phyloP scores from a whole-genome alignment of 2,113 vertebrate species.

The Hemibagrus wyckioides region DNA sequence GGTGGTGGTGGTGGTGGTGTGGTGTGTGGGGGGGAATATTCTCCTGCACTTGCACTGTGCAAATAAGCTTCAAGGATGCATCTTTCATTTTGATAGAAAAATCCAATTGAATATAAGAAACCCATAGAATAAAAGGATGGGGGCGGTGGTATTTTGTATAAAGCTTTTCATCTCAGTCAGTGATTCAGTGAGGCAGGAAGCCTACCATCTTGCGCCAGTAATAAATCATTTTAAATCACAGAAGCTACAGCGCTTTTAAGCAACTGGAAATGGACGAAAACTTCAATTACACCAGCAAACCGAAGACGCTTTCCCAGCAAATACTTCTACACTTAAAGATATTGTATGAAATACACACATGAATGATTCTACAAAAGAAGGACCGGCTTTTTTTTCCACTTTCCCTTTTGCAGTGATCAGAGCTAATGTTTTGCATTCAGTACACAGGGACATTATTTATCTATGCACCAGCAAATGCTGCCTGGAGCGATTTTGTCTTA shows the following conservation, averaged over 20 bases:
- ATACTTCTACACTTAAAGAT: neutral
- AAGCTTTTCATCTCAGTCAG: slow-evolving; percentile 1
- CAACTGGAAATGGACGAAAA: neutral
- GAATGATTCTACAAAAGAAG: neutral
- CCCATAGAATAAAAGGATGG: neutral
- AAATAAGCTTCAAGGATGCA: slow-evolving; percentile 8
- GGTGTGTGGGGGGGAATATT: neutral
- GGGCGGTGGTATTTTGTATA: neutral
- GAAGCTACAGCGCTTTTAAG: neutral
- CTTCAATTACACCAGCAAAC: neutral
- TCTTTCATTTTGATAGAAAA: neutral
- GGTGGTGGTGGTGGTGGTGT: neutral
- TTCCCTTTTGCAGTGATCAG: neutral
- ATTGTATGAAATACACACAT: neutral
- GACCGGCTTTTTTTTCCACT: neutral
- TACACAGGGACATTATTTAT: neutral
- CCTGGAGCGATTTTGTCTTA: neutral
- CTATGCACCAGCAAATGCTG: neutral
- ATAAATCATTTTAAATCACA: neutral
- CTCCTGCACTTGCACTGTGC: neutral
- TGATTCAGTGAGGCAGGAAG: neutral
- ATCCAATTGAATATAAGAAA: neutral
- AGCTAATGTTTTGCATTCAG: neutral
- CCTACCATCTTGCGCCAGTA: neutral
- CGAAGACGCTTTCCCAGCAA: too few species aligned